Base-by-base conservation (phyloP, 2,113 vertebrate genomes). In the Nibea albiflora region DNA sequence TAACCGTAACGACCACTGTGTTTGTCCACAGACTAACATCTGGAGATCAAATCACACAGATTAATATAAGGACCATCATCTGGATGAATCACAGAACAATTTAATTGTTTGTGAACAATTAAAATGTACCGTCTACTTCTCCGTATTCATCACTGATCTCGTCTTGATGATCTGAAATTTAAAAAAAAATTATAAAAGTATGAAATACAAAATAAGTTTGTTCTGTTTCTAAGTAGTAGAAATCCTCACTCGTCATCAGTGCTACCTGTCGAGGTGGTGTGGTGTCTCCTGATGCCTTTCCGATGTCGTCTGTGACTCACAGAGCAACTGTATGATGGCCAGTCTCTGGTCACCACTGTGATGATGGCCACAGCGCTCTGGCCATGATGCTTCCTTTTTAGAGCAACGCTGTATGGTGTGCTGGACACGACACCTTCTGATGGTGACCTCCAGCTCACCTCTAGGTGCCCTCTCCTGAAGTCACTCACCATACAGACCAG, bases 401-500 rank as follows among this genome's bases (percentile, higher is more conserved):
- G 68, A 28, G 84, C 42, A 3, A 92, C 0, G n/a, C 75, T 92
- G 80, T 88, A 79, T 3, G 82, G 53, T 3, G 56, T 50, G 9
- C 39, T 71, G 11, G 67, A 22, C 19, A 56, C 5, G 50, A 53
- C 46, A 46, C 58, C 80, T 20, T 88, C 72, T 24, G 87, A 91
- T 7, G 82, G 68, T n/a, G 91, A 94, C 61, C 81, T 90, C 95
- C 95, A 96, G 53, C 71, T 89, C 53, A 95, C 88, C 74, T 93
- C 90, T 49, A 94, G 81, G 61, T 84, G 89, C 0, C 90, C 93
- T 72, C 85, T 90, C 56, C 84, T 81, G 52, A 94, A 80, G 80
- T 95, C 92, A 54, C 88, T 90, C 63, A 95, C 90, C 85, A 96
- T 73, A 76, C 95, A 96, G 39, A 96, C 83, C 85, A 96, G 84